A percentile compares a stretch with the other conserved stretches of the same genome.
Evolutionary conservation across 2,113 vertebrate species (phyloP).

Genomic region (Microcebus tavaratra): DNA sequence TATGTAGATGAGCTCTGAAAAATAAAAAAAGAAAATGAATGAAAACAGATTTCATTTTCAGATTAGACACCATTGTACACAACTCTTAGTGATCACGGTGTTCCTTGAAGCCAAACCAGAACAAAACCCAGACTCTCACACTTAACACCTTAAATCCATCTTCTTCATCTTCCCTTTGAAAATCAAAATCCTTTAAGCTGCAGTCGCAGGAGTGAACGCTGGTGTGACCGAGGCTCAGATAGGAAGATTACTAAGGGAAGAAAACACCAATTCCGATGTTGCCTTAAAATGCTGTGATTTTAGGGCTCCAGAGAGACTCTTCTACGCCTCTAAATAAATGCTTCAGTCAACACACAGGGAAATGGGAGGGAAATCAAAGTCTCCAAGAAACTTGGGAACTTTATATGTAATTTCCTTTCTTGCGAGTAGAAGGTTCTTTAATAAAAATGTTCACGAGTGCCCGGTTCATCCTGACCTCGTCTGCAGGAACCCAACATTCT

Average conservation of each 20-base stretch:
- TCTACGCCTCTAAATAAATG: not conserved
- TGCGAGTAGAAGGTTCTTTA: not conserved
- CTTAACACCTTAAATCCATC: not conserved
- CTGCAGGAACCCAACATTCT: not conserved
- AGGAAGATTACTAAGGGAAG: not conserved
- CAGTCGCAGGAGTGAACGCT: not conserved
- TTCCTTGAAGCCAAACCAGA: not conserved
- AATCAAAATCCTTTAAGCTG: constrained; percentile 24
- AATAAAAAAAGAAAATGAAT: not conserved
- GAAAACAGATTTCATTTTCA: constrained; percentile 16
- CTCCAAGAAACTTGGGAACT: not conserved
- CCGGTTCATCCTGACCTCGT: not conserved
- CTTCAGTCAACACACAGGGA: not conserved
- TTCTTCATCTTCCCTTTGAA: constrained; percentile 5
- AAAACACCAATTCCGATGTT: not conserved
- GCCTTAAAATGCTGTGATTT: not conserved
- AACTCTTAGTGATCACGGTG: not conserved
- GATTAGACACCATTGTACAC: not conserved
- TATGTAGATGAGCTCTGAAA: not conserved
- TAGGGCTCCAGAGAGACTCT: not conserved
- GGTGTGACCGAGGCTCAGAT: not conserved
- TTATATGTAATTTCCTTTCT: not conserved
- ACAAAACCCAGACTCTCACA: accelerated
- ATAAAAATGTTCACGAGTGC: accelerated
- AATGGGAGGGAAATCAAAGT: not conserved